Conservation (phyloP, 2,113 vertebrate genomes). For the Megaceryle maxima region DNA sequence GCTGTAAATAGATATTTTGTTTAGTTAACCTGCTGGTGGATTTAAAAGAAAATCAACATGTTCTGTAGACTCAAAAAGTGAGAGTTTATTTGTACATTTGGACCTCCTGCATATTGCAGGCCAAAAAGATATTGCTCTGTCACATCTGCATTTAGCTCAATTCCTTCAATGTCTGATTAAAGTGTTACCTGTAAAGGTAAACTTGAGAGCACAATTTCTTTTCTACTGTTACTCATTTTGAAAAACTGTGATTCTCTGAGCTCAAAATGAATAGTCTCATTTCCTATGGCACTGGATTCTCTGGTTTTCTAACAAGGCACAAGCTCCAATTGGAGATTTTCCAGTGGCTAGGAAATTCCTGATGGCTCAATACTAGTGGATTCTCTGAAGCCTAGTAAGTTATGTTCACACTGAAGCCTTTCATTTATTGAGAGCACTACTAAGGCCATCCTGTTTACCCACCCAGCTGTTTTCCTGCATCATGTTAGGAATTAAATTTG, state of each 20-base stretch:
- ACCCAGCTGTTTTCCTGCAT: not conserved
- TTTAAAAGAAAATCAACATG: conserved; percentile 13
- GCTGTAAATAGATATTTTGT: conserved; percentile 20
- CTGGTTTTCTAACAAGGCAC: conserved; percentile 16
- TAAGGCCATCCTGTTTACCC: not conserved
- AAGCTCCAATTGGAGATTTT: not conserved
- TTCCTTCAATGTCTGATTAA: not conserved
- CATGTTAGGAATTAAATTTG: not conserved
- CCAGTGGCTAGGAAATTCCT: not conserved
- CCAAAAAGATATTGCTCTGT: not conserved
- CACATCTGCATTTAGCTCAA: not conserved
- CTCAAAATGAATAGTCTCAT: not conserved
- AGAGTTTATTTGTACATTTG: conserved; percentile 18
- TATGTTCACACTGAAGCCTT: not conserved
- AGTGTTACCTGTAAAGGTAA: not conserved
- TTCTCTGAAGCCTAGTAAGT: not conserved
- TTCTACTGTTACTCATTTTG: not conserved
- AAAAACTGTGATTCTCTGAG: not conserved
- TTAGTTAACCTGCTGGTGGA: not conserved
- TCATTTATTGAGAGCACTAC: not conserved
- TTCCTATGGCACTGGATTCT: not conserved
- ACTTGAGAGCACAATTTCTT: not conserved
- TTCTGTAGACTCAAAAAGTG: not conserved
- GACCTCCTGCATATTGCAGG: not conserved
- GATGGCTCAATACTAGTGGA: not conserved